A percentile compares a stretch with the other conserved stretches of the same genome.
Evolutionary conservation across 1,140 invertebrate species (phyloP).

Genomic region (Drosophila micromelanica): DNA sequence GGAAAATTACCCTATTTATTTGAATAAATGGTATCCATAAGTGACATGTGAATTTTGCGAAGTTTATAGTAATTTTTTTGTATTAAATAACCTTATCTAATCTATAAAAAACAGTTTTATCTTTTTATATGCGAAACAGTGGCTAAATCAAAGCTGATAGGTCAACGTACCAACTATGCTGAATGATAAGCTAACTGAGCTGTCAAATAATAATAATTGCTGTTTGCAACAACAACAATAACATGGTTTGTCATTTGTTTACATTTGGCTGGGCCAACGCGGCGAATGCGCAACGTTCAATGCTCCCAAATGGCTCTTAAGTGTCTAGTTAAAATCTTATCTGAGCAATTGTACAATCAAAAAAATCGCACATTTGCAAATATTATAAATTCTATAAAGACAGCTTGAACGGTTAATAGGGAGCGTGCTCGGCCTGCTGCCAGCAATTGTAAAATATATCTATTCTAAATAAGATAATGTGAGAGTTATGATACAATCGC

Average conservation of each 20-base stretch:
- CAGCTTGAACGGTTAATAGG: slow-evolving; percentile 8
- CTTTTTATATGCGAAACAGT: too few relatives aligned
- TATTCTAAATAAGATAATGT: slow-evolving; percentile 63
- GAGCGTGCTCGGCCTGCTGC: slow-evolving; percentile 44
- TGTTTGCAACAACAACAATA: slow-evolving; percentile 2
- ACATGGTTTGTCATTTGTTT: slow-evolving; percentile 26
- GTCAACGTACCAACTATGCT: slow-evolving; percentile 17
- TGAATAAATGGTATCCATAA: too few relatives aligned
- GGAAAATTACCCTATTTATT: too few relatives aligned
- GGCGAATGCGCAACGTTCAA: slow-evolving; percentile 58
- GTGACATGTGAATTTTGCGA: too few relatives aligned
- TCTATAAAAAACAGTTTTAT: too few relatives aligned
- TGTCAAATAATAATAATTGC: slow-evolving; percentile 15
- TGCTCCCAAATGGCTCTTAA: neutral
- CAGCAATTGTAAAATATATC: slow-evolving; percentile 41
- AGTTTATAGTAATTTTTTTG: too few relatives aligned
- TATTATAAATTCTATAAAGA: slow-evolving; percentile 38
- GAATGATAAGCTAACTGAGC: neutral
- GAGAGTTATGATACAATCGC: slow-evolving; percentile 37
- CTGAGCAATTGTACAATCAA: slow-evolving; percentile 1
- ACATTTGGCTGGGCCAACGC: slow-evolving; percentile 11
- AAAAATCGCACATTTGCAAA: slow-evolving; percentile 47
- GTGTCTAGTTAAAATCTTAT: slow-evolving; percentile 29
- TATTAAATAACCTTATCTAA: too few relatives aligned
- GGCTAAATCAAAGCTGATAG: neutral